Base-by-base conservation (phyloP, 2,888 invertebrate species). In the Magallana nippona region DNA sequence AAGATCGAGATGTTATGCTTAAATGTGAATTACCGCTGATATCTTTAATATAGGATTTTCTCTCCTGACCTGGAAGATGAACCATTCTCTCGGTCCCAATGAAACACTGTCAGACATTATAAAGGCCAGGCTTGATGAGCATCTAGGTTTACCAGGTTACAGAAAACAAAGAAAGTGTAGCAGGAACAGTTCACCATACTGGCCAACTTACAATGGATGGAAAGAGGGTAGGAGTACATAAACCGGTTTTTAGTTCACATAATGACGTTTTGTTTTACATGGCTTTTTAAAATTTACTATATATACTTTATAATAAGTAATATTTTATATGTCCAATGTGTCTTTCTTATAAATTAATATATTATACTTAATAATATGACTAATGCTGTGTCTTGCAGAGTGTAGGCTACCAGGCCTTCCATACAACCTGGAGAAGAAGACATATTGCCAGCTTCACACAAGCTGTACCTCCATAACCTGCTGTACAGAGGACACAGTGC, bases 401-500 rank as follows among this genome's bases (percentile, higher is more conserved):
- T 82, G 82, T 32, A 55, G 60, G 5, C 10, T 82, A n/a, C 19
- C 19, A 17, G 71, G 60, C 3, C 55, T 82, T 19, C 82, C 82
- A 13, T 82, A 82, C 56, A 82, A 71, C 56, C 15, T 55, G 27
- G 55, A 82, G 1, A 82, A 71, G 60, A 63, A 82, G 19, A 82
- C 82, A 19, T 71, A 55, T 27, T 82, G 82, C 56, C 55, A 71
- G 22, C n/a, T 88, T 5, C 83, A 86, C 19, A 79, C 58, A n/a
- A 78, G 63, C 55, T 86, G 86, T 79, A 84, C 81, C 17, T 63
- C 77, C 13, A 27, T 86, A 8, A 80, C 80, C 11, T 86, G 86
- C 57, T 86, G 86, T 57, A 63, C 80, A 32, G 81, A 84, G 15
- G 83, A 81, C 55, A 44, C 56, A 11, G 77, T 19, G 15, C 60